Percentiles rank a stretch among this genome's conserved stretches.
Evolutionary conservation across 37 sponge, comb jelly and placozoan genomes (phyloP).

Genomic region (Agelas oroides): DNA sequence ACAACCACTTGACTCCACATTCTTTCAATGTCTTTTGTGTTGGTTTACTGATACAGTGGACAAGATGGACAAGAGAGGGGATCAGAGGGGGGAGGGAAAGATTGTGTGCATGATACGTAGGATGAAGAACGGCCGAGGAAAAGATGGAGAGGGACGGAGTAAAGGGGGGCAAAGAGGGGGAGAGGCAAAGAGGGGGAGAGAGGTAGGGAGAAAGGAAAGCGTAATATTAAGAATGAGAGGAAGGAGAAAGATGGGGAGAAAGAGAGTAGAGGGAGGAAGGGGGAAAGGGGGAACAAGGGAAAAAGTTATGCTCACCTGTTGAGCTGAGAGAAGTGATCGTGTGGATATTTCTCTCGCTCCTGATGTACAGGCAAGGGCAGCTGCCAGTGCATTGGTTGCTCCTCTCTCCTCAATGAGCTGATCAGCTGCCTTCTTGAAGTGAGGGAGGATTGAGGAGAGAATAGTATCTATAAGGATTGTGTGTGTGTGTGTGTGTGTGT

Average conservation of each 20-base stretch:
- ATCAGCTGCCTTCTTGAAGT: conserved; percentile 80
- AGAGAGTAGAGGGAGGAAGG: too few species aligned
- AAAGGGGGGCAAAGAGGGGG: not conserved
- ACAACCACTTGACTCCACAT: too few species aligned
- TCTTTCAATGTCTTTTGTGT: too few species aligned
- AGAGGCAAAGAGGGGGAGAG: not conserved
- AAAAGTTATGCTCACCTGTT: conserved; percentile 64
- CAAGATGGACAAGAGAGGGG: too few species aligned
- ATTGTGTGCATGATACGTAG: too few species aligned
- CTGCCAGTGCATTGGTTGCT: conserved; percentile 82
- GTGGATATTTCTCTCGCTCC: conserved; percentile 86
- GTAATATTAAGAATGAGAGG: not conserved
- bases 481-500: too few species aligned
- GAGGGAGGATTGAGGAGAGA: conserved; percentile 58
- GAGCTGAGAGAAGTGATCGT: conserved; percentile 89
- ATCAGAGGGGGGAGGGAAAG: too few species aligned
- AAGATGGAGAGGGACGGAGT: not conserved
- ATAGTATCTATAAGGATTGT: conserved; percentile 7
- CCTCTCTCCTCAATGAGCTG: conserved; percentile 79
- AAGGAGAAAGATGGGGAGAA: too few species aligned
- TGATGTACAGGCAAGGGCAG: conserved; percentile 89
- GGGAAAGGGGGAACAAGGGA: too few species aligned
- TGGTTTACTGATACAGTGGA: too few species aligned
- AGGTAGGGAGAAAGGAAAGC: too few species aligned
- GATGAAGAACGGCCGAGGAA: too few species aligned